Percentiles rank a stretch among this genome's conserved stretches.
phyloP scores from a whole-genome alignment of 2,113 vertebrate genomes.

The Mustelus asterias region DNA sequence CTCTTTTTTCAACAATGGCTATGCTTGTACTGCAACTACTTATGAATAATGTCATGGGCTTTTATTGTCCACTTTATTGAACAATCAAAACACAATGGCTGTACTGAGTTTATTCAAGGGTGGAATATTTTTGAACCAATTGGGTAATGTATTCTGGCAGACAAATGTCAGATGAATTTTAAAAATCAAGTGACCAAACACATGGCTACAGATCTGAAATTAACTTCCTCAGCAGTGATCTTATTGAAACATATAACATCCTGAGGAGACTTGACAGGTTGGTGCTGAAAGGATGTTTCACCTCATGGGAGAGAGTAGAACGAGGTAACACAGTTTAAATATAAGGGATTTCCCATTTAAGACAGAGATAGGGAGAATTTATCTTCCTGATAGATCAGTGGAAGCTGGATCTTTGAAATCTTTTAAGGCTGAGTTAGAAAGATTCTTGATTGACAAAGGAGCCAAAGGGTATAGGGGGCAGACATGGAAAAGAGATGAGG shows the following conservation, averaged over 20 bases:
- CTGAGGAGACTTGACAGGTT: too few species aligned
- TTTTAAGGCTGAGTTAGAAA: neutral
- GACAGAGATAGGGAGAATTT: neutral
- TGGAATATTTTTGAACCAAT: neutral
- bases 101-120: neutral
- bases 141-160: neutral
- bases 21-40: neutral
- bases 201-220: neutral
- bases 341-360: neutral
- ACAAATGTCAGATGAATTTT: neutral
- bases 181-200: neutral
- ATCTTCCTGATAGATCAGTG: neutral
- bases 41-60: neutral
- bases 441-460: neutral
- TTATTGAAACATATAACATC: too few species aligned
- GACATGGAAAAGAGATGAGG: neutral
- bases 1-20: too few species aligned
- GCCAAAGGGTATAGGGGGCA: neutral
- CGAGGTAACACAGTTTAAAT: neutral
- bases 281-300: too few species aligned
- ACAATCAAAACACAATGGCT: neutral
- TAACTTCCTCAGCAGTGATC: neutral
- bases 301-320: neutral
- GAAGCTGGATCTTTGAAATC: neutral
- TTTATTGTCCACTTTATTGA: neutral